These are phyloP conservation scores for Hesperophylax magnus DNA, from an alignment of 1,140 invertebrate species.

Conservation along the genomic window DNA sequence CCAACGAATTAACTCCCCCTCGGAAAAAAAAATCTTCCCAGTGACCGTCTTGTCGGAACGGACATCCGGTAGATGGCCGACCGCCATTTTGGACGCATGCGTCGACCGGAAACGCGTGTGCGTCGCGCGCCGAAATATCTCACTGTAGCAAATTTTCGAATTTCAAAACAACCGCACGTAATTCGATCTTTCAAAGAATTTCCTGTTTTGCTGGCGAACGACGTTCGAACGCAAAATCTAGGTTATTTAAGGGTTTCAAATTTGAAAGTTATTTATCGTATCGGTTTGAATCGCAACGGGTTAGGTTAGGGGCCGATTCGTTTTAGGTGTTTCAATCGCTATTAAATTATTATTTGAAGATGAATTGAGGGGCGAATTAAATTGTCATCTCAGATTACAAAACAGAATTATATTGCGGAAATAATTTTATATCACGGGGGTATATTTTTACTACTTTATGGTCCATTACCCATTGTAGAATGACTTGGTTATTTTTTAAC, in stretches of 20 bases:
- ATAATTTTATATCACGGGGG: not conserved
- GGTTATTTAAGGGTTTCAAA: conserved; percentile 39
- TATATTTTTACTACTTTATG: not conserved
- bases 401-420: not conserved
- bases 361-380: conserved; percentile 20
- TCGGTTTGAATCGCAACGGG: not conserved
- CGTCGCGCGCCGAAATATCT: conserved; percentile 33
- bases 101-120: conserved; percentile 46
- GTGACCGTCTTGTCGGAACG: conserved; percentile 20
- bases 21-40: conserved; percentile 22
- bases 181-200: conserved; percentile 52
- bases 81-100: conserved; percentile 44
- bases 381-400: conserved; percentile 4
- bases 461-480: too few species aligned
- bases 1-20: conserved; percentile 13
- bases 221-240: not conserved
- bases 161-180: conserved; percentile 42
- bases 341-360: conserved; percentile 26
- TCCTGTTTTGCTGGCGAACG: conserved; percentile 37
- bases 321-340: not conserved
- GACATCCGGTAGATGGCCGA: conserved; percentile 20
- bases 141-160: not conserved
- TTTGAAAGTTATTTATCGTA: conserved; percentile 45
- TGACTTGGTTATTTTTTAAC: too few species aligned
- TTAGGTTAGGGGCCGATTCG: not conserved